Base-by-base conservation (phyloP, 2,797 vertebrate species). In the Anolis apletophallus region DNA sequence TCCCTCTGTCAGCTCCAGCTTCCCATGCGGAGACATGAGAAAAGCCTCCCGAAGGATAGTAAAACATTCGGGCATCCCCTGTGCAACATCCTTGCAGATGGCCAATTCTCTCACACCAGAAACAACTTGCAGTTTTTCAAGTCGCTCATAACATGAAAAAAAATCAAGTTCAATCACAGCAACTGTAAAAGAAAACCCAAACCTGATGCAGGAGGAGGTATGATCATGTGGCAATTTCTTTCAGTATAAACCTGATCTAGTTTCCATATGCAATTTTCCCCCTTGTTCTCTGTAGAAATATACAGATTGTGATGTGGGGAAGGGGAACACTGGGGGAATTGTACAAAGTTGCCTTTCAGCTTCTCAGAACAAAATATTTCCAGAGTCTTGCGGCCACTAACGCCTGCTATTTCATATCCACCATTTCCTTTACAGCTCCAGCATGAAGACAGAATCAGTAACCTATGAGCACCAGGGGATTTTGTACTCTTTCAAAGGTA, bases 401-500 rank as follows among this genome's bases (percentile, higher is more conserved):
- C 16, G 23, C 80, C 74, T 89, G 80, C 89, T 82, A 59, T 36
- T 71, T 76, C 40, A 34, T 57, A 5, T 85, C 87, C 77, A 68
- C 84, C 76, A 69, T 83, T 87, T 74, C 86, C 81, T 71, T 73
- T 84, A 80, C 80, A 32, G 68, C 54, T 80, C 83, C 82, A n/a
- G 21, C 11, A 0, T 4, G 0, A 74, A 83, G 81, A 91, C 81
- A 40, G 61, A 89, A 76, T 82, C 64, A 85, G 54, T 55, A 85
- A 52, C 75, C 88, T 69, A 5, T 23, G 1, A 83, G 57, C 0
- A 0, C 85, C 32, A 5, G 68, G 86, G 91, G 75, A 88, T 90
- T 82, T 88, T 11, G 0, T 21, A 50, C 36, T 75, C 91, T 91
- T 86, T 78, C 87, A 88, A 86, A 90, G 26, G 21, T 36, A 83